Evolutionary conservation across 2,113 vertebrate genomes (phyloP), one percentile per base, ranked within the genome.

Genomic region (Odobenus rosmarus): DNA sequence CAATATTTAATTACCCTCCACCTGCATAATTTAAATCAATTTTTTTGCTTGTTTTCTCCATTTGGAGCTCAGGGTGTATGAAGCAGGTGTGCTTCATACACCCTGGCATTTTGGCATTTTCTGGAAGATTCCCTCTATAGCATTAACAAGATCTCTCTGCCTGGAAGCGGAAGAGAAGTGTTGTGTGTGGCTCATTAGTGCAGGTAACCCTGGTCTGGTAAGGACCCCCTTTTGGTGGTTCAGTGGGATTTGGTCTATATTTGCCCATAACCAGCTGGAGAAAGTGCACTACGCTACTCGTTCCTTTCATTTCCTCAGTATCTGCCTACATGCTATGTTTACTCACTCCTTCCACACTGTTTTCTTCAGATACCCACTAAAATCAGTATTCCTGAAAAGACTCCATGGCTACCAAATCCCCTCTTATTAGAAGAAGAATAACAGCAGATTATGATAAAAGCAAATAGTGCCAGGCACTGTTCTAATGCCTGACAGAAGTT

Each of bases 1-100:
- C 97, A 98, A 98, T 98, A 98, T 98, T 98, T 98, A 98, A 98
- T 98, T 97, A 97, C 74, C 94, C 93, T 98, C 98, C 98, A 98
- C 97, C 98, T 98, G 98, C 98, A 98, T 98, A 98, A 98, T 98
- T 98, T 98, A 98, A 98, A 98, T 98, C 97, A 97, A 97, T 98
- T 97, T 97, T 98, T 95, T 97, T 96, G 90, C 93, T 96, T 96
- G 92, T 96, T 96, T 97, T 96, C 85, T 93, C 96, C 97, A 98
- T 97, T 98, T 98, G 97, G 97, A 98, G 91, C 97, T 95, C 95
- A 91, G 97, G 95, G 86, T 96, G 82, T 94, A 91, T 84, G 83
- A 96, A 96, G 97, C 98, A 98, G 98, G 97, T 98, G 97, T 98
- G 96, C 95, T 39, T 39, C 39, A 39, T 39, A 39, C 39, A 39